phyloP scores from a whole-genome alignment of 2,797 vertebrate genomes.

The Karalla daura region DNA sequence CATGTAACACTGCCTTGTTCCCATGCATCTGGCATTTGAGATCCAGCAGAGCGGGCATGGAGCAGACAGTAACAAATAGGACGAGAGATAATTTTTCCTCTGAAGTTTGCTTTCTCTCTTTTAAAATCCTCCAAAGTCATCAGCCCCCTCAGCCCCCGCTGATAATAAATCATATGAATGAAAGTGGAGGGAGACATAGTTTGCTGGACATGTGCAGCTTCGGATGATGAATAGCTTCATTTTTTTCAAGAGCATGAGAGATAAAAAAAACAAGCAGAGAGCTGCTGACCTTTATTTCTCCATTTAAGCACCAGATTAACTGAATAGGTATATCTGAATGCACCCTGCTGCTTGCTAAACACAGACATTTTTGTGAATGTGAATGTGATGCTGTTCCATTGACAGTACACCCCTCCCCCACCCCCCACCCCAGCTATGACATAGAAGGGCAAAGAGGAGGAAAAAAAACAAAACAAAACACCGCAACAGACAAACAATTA shows the following conservation, averaged over 20 bases:
- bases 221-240: not conserved
- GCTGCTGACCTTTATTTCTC: not conserved
- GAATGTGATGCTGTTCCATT: too few relatives aligned
- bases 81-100: not conserved
- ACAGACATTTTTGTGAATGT: too few relatives aligned
- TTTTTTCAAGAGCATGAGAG: too few relatives aligned
- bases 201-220: not conserved
- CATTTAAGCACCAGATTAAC: not conserved
- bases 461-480: too few relatives aligned
- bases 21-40: conserved; percentile 23
- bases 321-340: conserved; percentile 10
- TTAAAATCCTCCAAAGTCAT: not conserved
- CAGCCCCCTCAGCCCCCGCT: not conserved
- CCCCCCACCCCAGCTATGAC: conserved; percentile 27
- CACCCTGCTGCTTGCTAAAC: conserved; percentile 11
- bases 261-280: not conserved
- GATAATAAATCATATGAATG: conserved; percentile 5
- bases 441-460: conserved; percentile 30
- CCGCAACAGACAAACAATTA: conserved; percentile 36
- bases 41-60: not conserved
- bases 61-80: not conserved
- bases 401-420: too few relatives aligned
- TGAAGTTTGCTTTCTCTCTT: not conserved
- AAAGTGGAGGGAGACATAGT: not conserved
- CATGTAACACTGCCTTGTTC: conserved; percentile 32